These are phyloP conservation scores for Tetanocera ferruginea DNA, from an alignment of 2,888 invertebrate genomes.

Conservation along the genomic window DNA sequence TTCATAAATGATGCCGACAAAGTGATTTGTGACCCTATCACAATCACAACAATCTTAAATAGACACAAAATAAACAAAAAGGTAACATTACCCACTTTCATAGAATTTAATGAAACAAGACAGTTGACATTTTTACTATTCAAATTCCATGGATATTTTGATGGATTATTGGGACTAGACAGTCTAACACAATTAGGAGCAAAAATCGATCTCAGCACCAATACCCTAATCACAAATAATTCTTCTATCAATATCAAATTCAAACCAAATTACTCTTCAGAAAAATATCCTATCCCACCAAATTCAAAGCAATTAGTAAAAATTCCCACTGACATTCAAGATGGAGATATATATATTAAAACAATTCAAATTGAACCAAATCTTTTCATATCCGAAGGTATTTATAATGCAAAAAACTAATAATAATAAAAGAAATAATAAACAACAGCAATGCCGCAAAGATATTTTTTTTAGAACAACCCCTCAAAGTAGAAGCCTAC, in stretches of 20 bases:
- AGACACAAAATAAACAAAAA: no score
- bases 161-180: no score
- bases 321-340: conserved; percentile 30
- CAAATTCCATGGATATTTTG: no score
- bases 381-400: neutral
- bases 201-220: conserved; percentile 39
- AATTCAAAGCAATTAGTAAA: conserved; percentile 23
- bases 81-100: no score
- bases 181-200: conserved; percentile 36
- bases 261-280: conserved; percentile 35
- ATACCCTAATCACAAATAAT: conserved; percentile 33
- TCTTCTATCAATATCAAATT: conserved; percentile 14
- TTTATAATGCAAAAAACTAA: conserved; percentile 12
- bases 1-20: no score
- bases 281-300: conserved; percentile 17
- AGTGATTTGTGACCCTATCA: no score
- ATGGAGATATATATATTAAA: no score
- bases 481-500: neutral
- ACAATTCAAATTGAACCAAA: neutral
- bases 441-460: neutral
- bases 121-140: no score
- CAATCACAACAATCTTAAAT: no score
- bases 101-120: no score
- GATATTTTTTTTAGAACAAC: conserved; percentile 17
- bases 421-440: neutral